Evolutionary conservation across 2,888 invertebrate species (phyloP).

Genomic region (Antheraea assamensis): DNA sequence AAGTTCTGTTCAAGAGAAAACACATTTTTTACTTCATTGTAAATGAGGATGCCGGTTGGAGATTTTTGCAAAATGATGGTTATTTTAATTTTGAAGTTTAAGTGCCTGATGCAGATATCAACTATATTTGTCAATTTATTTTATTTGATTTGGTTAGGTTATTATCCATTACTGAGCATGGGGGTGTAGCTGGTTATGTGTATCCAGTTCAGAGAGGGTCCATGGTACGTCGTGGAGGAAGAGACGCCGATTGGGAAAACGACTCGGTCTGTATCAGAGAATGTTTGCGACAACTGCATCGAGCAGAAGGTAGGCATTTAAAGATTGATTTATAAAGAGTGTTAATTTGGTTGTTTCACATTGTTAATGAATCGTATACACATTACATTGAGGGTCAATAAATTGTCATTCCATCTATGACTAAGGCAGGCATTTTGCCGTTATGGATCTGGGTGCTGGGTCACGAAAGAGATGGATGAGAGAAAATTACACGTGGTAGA

Average conservation of each 20-base stretch:
- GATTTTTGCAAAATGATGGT: too few relatives aligned
- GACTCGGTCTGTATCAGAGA: slow-evolving; percentile 60
- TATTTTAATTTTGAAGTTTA: too few relatives aligned
- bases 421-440: too few relatives aligned
- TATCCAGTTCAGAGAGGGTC: slow-evolving; percentile 52
- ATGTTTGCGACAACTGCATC: slow-evolving; percentile 59
- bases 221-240: slow-evolving; percentile 55
- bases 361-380: not conserved
- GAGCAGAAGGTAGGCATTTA: slow-evolving; percentile 48
- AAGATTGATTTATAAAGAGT: not conserved
- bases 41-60: too few relatives aligned
- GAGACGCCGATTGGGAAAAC: slow-evolving; percentile 57
- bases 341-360: not conserved
- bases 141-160: slow-evolving; percentile 41
- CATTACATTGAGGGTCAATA: not conserved
- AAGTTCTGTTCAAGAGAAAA: too few relatives aligned
- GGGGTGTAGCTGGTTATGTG: slow-evolving; percentile 61
- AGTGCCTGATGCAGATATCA: too few relatives aligned
- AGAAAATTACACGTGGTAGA: too few relatives aligned
- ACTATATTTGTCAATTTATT: not conserved
- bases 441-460: too few relatives aligned
- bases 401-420: too few relatives aligned
- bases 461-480: too few relatives aligned
- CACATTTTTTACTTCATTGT: too few relatives aligned
- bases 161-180: slow-evolving; percentile 50